phyloP scores from a whole-genome alignment of 2,888 invertebrate species.

The Corbicula japonica region DNA sequence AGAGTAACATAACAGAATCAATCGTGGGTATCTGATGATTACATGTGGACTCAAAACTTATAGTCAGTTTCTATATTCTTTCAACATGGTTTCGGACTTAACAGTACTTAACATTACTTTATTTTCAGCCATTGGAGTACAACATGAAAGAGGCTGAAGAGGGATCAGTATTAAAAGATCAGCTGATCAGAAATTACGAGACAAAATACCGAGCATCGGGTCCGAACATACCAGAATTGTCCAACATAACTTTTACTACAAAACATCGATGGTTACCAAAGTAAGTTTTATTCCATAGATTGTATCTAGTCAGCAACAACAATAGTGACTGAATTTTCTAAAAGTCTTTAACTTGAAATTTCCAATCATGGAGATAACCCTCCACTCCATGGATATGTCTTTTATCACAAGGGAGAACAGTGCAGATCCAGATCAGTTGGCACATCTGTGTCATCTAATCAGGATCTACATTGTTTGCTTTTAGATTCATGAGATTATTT shows the following conservation, averaged over 20 bases:
- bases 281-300: conserved; percentile 73
- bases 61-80: not conserved
- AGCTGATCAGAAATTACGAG: conserved; percentile 80
- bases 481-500: no score
- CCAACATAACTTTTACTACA: conserved; percentile 85
- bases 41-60: no score
- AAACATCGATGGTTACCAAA: conserved; percentile 86
- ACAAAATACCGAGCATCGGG: conserved; percentile 77
- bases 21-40: no score
- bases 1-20: no score
- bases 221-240: conserved; percentile 84
- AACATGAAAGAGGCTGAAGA: conserved; percentile 45
- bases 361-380: not conserved
- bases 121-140: conserved; percentile 46
- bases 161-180: conserved; percentile 89
- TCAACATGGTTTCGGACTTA: not conserved
- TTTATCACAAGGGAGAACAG: no score
- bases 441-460: no score
- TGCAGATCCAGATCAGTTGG: no score
- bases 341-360: not conserved
- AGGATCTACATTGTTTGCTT: no score
- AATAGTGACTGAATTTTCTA: not conserved
- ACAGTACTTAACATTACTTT: not conserved
- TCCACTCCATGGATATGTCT: not conserved
- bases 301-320: not conserved